phyloP scores from a whole-genome alignment of 2,888 invertebrate species.

The Rhorus exstirpatorius region DNA sequence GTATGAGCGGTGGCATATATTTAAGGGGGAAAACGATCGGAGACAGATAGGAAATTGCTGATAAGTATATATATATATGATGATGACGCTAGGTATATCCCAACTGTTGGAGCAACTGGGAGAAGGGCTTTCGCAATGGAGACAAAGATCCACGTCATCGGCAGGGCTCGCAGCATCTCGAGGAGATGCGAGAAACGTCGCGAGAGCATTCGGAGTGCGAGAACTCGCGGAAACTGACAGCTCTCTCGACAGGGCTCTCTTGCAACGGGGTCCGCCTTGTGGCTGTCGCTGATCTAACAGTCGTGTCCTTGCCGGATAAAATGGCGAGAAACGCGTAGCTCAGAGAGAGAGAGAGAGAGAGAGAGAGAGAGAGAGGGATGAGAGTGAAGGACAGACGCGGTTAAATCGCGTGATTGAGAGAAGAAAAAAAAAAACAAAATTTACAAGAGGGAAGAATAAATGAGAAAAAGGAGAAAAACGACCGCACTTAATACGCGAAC shows the following conservation, averaged over 20 bases:
- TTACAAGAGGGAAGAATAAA: neutral
- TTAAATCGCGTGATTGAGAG: neutral
- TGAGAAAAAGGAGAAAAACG: slow-evolving; percentile 12
- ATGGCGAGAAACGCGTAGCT: slow-evolving; percentile 63
- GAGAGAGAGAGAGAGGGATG: neutral
- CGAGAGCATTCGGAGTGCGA: slow-evolving; percentile 70
- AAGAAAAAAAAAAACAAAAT: neutral
- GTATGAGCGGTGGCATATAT: neutral
- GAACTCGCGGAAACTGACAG: slow-evolving; percentile 76
- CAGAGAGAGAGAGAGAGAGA: neutral
- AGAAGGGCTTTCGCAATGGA: slow-evolving; percentile 71
- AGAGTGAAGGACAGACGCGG: neutral
- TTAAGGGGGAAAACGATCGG: slow-evolving; percentile 5
- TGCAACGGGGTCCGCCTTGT: slow-evolving; percentile 30
- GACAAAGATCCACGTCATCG: slow-evolving; percentile 84
- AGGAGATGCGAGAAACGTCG: slow-evolving; percentile 58
- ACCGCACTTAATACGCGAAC: too few relatives aligned
- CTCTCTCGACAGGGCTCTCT: slow-evolving; percentile 53
- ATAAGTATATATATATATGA: neutral
- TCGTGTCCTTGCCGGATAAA: slow-evolving; percentile 47
- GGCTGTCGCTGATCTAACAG: slow-evolving; percentile 56
- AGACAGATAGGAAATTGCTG: slow-evolving; percentile 33
- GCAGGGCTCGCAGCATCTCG: slow-evolving; percentile 77
- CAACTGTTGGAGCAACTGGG: slow-evolving; percentile 31
- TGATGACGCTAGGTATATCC: slow-evolving; percentile 14